Evolutionary conservation across 1,140 invertebrate species (phyloP), one percentile per base, ranked within the genome.

Genomic region (Pentalonia nigronervosa): DNA sequence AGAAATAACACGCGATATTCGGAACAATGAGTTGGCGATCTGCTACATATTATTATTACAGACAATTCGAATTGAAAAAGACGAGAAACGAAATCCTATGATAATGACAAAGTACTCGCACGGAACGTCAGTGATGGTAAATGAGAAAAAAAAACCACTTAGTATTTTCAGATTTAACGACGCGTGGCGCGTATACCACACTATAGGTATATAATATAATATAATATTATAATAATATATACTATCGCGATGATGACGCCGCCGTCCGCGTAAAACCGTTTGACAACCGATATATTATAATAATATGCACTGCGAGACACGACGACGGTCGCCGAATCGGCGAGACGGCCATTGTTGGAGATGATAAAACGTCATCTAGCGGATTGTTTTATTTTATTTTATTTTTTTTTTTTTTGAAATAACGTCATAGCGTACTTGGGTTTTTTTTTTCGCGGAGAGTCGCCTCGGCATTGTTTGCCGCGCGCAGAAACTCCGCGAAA

Each of bases 31-130:
- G 34, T 88, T 6, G 86, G 34, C 47, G 47, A 50, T 21, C 23
- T 8, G 47, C 50, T 17, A 3, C 48, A 3, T 25, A 86, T 7
- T 41, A 41, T 41, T 41, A 41, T 41, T 41, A 41, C 4, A 47
- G 30, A 50, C 48, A 53, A 50, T 34, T 4, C 17, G 36, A 47
- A 88, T 50, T 53, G 3, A 34, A 34, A 53, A 53, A 23, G 2
- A 88, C 48, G 21, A 8, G 20, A 88, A 34, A 34, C n/a, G 17
- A 34, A 30, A 50, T 45, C 25, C 45, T 41, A 47, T 4, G 84
- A 23, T 88, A 88, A 88, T 53, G 87, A 88, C 87, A 53, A 48
- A 53, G n/a, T 56, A 45, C 34, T 90, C 88, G 88, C 36, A 11
- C 34, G 50, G 88, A 90, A 89, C 87, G 87, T 89, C 4, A 41